Conservation (phyloP, 2,797 vertebrate genomes). For the Rhabdophis nuchalis region DNA sequence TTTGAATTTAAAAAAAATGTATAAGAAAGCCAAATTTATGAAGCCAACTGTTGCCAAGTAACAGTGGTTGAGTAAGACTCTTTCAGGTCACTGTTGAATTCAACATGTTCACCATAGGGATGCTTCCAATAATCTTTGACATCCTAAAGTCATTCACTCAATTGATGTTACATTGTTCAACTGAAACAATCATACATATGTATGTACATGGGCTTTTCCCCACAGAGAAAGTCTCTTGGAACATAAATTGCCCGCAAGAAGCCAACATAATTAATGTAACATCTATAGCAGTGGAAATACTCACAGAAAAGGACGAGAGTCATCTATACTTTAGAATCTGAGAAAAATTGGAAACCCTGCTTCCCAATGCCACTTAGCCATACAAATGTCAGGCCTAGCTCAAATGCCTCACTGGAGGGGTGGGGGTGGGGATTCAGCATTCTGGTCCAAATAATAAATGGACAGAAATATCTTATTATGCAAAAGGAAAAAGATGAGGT, state of each 20-base stretch:
- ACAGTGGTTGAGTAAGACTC: background rate
- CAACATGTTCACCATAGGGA: background rate
- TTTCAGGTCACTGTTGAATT: background rate
- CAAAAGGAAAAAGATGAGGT: background rate
- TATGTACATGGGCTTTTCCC: background rate
- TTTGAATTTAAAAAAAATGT: too few relatives aligned
- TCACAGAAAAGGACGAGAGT: background rate
- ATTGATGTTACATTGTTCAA: background rate
- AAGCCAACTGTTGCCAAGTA: background rate
- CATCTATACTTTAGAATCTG: background rate
- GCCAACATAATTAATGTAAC: background rate
- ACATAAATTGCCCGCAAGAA: background rate
- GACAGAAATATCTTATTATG: background rate
- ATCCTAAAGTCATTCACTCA: background rate
- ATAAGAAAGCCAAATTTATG: background rate
- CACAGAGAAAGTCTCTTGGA: background rate
- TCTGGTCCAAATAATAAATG: background rate
- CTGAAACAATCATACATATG: background rate
- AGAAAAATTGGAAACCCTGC: background rate
- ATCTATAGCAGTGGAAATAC: background rate
- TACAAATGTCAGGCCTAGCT: background rate
- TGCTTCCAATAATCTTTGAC: background rate
- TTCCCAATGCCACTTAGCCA: background rate
- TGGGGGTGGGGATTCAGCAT: background rate
- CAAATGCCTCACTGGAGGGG: background rate